A percentile compares a stretch with the other conserved stretches of the same genome.
phyloP scores from a whole-genome alignment of 2,797 vertebrate species.

The Fundulus diaphanus region DNA sequence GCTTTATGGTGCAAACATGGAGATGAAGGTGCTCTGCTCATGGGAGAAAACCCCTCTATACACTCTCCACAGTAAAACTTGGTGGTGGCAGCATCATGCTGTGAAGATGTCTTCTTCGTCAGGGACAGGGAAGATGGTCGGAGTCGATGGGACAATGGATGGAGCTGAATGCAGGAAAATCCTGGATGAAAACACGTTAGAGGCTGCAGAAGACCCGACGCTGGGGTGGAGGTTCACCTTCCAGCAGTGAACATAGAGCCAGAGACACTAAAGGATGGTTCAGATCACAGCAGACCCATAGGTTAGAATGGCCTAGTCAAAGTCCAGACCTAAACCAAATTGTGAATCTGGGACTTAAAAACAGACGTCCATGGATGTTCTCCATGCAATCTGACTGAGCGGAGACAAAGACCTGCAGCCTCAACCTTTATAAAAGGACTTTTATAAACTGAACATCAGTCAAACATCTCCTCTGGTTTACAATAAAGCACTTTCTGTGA shows the following conservation, averaged over 20 bases:
- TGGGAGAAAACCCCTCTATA: too few species aligned
- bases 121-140: too few species aligned
- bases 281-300: neutral
- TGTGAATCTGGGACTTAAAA: neutral
- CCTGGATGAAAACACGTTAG: too few species aligned
- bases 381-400: neutral
- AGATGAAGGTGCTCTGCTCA: neutral
- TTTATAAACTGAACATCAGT: neutral
- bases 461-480: constrained; percentile 15
- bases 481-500: constrained; percentile 35
- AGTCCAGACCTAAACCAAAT: neutral
- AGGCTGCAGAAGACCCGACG: neutral
- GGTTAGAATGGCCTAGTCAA: neutral
- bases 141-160: neutral
- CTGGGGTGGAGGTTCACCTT: neutral
- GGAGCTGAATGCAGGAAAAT: neutral
- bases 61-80: neutral
- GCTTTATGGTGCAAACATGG: neutral
- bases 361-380: neutral
- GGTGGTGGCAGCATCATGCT: neutral
- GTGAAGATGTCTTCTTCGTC: too few species aligned
- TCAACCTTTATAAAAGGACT: too few species aligned
- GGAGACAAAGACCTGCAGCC: too few species aligned
- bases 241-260: neutral
- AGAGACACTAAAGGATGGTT: neutral